Evolutionary conservation across 2,888 invertebrate species (phyloP), one percentile per base, ranked within the genome.

Genomic region (Lithosia quadra): DNA sequence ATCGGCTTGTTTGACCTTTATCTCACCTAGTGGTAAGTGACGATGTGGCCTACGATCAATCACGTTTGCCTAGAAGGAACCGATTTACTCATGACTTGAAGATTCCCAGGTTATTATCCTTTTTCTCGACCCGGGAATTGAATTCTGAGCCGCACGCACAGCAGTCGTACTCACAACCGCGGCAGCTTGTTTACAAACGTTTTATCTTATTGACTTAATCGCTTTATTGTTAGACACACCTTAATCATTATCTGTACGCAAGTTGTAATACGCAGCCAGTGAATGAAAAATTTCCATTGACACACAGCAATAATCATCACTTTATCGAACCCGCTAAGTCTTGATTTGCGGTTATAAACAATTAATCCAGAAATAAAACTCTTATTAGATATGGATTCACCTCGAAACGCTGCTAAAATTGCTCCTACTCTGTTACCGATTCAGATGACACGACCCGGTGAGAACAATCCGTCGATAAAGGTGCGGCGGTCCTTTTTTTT

Each of bases 171-270:
- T 43, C 28, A 7, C n/a, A n/a, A 49, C 49, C n/a, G 49, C 49
- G 49, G 49, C n/a, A n/a, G 18, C 49, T 7, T 49, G n/a, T n/a
- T 49, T 9, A n/a, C 49, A n/a, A 49, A 1, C 49, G 43, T n/a
- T n/a, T 49, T 49, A 49, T 49, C 49, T 43, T 2, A 49, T 49
- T 49, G 18, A 13, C 24, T 33, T 57, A 57, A 57, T 57, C 57
- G 28, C 28, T 13, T 28, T 33, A 61, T 21, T 43, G 36, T 43
- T 49, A 49, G 22, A 58, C 58, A 58, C 58, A 33, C 58, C 58
- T 58, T 58, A 28, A 33, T 34, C 33, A 18, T 58, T 58, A 58
- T 58, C 58, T 43, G 22, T 24, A n/a, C 21, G 43, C 39, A 36
- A 0, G 36, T 60, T 43, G n/a, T 63, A 22, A 62, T 7, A 67